Evolutionary conservation across 2,113 vertebrate species (phyloP).

Genomic region (Macaca nemestrina): DNA sequence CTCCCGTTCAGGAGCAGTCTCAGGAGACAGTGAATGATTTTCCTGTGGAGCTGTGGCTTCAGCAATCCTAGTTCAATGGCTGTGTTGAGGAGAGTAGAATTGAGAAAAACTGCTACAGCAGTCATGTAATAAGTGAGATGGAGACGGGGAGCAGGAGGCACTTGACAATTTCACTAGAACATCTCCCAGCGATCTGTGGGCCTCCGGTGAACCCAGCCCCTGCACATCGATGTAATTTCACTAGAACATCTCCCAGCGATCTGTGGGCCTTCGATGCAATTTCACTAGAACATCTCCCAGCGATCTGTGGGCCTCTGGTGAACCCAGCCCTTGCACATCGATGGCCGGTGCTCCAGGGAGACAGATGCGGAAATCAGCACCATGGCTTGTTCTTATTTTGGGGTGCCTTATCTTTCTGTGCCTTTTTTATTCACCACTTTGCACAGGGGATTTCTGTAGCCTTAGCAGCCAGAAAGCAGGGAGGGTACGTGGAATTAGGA

Average conservation of each 20-base stretch:
- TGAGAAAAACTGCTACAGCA: neutral
- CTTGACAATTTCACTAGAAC: neutral
- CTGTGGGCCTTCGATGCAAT: rapidly evolving
- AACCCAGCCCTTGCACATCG: too few relatives aligned
- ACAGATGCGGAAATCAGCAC: neutral
- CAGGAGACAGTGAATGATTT: neutral
- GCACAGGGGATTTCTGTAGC: neutral
- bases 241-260: rapidly evolving
- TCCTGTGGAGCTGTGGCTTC: neutral
- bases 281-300: too few relatives aligned
- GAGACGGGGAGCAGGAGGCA: too few relatives aligned
- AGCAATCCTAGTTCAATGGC: neutral
- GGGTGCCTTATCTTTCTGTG: neutral
- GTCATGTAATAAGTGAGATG: neutral
- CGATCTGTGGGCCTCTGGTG: rapidly evolving
- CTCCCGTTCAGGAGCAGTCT: neutral
- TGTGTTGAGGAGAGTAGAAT: neutral
- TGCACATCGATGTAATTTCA: rapidly evolving
- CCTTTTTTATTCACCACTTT: too few relatives aligned
- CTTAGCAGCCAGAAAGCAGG: too few relatives aligned
- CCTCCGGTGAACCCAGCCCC: rapidly evolving
- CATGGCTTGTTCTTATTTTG: neutral
- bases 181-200: rapidly evolving
- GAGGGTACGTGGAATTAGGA: neutral
- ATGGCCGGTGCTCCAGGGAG: rapidly evolving